Evolutionary conservation across 2,888 invertebrate genomes (phyloP), one percentile per base, ranked within the genome.

Genomic region (Drosophila kambysellisi): DNA sequence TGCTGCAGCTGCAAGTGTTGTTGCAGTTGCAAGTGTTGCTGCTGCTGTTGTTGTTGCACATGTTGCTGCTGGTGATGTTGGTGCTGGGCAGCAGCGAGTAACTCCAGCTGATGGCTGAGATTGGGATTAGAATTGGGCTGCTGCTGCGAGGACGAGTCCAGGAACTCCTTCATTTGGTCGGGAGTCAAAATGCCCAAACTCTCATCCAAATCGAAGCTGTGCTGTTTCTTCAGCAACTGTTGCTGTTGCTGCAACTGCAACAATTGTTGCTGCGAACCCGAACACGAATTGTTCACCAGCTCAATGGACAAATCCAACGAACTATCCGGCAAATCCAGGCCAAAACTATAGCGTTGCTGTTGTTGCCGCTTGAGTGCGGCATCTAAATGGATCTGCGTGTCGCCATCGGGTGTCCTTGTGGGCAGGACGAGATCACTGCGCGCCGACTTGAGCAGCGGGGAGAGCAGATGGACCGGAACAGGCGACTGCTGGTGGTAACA

Each of bases 131-230:
- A 25, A 20, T 50, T 75, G 71, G 29, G 29, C 7, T 67, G 29
- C 15, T 79, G 76, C 9, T 80, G 81, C n/a, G 76, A 76, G 1
- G 78, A 59, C 39, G 95, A 95, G 68, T 95, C 95, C 81, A 96
- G 93, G 81, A 96, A 94, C 79, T 95, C 95, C 83, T 96, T 96
- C 97, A 98, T 97, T 93, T 97, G 97, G 93, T 97, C 97, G 0
- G 97, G 97, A 12, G 97, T 97, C 74, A 98, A 94, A 86, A 98
- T 97, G 7, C 97, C 97, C 82, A 97, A 94, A 87, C 97, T 97
- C 91, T 98, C 97, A 90, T 97, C 96, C 90, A 95, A 94, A 81
- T 96, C 97, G 83, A 97, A 95, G 3, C 97, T 97, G 91, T 96
- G 96, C 91, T 97, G 96, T 92, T 97, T 97, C 90, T 92, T 92